Evolutionary conservation across 2,888 invertebrate species (phyloP).

Genomic region (Morinoia aosen): DNA sequence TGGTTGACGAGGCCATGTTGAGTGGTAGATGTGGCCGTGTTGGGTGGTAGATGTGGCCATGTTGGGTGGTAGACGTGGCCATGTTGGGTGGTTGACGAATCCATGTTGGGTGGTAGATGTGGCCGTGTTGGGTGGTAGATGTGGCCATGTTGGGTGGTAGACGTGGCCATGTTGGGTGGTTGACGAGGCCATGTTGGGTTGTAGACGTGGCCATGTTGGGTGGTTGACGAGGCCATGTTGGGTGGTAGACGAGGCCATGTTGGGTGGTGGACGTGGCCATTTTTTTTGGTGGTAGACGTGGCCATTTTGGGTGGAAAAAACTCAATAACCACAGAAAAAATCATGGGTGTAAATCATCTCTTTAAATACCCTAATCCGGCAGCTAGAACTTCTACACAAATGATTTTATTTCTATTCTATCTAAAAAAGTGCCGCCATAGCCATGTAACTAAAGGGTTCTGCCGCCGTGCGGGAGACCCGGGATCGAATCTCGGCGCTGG

Average conservation of each 20-base stretch:
- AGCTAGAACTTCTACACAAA: no score
- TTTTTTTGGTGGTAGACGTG: not conserved
- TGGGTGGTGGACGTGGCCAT: not conserved
- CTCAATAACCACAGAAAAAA: no score
- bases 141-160: not conserved
- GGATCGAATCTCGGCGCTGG: no score
- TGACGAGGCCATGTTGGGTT: not conserved
- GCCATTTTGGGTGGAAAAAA: not conserved
- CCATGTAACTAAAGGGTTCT: no score
- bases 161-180: not conserved
- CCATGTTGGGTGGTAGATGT: not conserved
- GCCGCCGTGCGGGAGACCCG: no score
- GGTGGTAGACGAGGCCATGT: not conserved
- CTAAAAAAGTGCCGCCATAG: no score
- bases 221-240: not conserved
- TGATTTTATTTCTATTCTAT: no score
- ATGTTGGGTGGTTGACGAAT: not conserved
- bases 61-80: not conserved
- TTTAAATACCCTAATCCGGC: no score
- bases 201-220: not conserved
- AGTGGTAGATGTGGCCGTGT: not conserved
- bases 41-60: not conserved
- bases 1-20: not conserved
- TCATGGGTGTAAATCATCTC: no score
- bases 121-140: not conserved